Conservation (phyloP, 1,140 invertebrate species). For the Oppia nitens region DNA sequence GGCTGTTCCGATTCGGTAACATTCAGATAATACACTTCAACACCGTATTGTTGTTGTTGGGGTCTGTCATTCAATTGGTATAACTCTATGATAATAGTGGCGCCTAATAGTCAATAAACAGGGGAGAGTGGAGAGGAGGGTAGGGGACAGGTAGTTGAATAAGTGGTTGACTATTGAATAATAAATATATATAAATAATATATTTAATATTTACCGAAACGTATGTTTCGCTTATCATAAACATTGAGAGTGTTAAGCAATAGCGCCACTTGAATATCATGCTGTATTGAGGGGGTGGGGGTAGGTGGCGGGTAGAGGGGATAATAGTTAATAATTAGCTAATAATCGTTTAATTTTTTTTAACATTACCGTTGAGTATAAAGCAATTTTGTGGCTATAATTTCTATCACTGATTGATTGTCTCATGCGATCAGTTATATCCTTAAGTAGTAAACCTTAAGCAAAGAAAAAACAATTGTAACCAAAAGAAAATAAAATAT, state of each 20-base stretch:
- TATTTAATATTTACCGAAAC: background rate
- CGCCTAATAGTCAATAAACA: background rate
- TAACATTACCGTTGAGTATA: too few relatives aligned
- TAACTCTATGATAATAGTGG: constrained; percentile 14
- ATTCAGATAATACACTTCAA: constrained; percentile 13
- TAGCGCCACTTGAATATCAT: background rate
- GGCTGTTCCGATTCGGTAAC: constrained; percentile 7
- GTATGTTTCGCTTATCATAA: background rate
- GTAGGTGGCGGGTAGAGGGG: too few relatives aligned
- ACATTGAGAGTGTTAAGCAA: constrained; percentile 4
- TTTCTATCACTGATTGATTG: too few relatives aligned
- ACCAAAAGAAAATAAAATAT: too few relatives aligned
- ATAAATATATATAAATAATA: background rate
- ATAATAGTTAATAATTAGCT: too few relatives aligned
- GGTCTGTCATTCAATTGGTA: constrained; percentile 1
- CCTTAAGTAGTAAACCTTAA: too few relatives aligned
- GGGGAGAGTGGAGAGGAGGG: background rate
- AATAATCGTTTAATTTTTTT: too few relatives aligned
- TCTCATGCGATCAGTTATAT: too few relatives aligned
- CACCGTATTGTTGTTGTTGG: too few relatives aligned
- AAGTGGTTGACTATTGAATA: background rate
- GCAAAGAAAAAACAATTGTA: too few relatives aligned
- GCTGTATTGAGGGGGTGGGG: too few relatives aligned
- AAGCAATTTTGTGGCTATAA: too few relatives aligned
- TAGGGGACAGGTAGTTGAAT: background rate